A percentile compares a stretch with the other conserved stretches of the same genome.
Conservation (phyloP, 2,797 vertebrate genomes). For the Peromyscus eremicus region DNA sequence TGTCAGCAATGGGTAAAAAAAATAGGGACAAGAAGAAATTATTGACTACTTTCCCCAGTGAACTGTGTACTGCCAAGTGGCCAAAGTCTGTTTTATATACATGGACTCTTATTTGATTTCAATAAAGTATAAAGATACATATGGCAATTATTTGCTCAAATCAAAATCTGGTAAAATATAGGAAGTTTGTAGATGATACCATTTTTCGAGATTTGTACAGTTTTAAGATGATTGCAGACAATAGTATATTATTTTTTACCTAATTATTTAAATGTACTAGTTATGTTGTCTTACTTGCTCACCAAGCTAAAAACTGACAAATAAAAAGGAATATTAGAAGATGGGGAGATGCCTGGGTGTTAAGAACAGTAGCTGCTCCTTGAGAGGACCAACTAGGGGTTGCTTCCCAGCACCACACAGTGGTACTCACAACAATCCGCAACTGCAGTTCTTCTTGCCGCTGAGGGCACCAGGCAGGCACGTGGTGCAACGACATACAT, state of each 20-base stretch:
- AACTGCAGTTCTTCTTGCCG: neutral
- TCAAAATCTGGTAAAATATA: constrained; percentile 54
- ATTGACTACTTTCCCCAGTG: neutral
- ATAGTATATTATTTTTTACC: constrained; percentile 41
- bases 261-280: constrained; percentile 21
- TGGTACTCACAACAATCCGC: neutral
- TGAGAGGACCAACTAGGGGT: neutral
- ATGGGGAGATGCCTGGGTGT: neutral
- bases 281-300: constrained; percentile 32
- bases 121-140: constrained; percentile 43
- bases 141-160: constrained; percentile 52
- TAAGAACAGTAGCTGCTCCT: neutral
- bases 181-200: neutral
- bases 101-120: constrained; percentile 55
- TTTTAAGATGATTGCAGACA: constrained; percentile 58
- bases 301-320: constrained; percentile 9
- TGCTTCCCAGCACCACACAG: neutral
- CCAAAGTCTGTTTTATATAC: constrained; percentile 48
- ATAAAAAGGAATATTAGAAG: neutral
- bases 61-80: constrained; percentile 15
- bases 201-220: constrained; percentile 38
- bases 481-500: neutral
- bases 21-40: constrained; percentile 30
- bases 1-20: constrained; percentile 45
- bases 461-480: neutral